phyloP scores from a whole-genome alignment of 2,797 vertebrate genomes.

The Periophthalmus magnuspinnatus region DNA sequence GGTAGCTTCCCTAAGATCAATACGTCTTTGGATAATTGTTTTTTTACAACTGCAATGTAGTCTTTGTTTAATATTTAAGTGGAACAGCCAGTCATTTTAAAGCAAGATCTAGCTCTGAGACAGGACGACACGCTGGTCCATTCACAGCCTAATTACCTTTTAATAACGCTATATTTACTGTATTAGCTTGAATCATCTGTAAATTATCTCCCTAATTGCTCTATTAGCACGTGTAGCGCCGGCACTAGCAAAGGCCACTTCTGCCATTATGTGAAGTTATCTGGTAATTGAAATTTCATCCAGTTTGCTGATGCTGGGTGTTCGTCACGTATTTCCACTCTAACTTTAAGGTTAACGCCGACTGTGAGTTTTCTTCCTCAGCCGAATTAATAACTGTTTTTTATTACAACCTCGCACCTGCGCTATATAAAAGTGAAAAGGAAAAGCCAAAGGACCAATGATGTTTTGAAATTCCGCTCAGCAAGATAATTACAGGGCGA shows the following conservation, averaged over 20 bases:
- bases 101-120: conserved; percentile 11
- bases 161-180: conserved; percentile 70
- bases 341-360: conserved; percentile 59
- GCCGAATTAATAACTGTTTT: conserved; percentile 49
- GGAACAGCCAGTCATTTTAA: conserved; percentile 11
- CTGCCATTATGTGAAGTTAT: conserved; percentile 66
- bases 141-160: conserved; percentile 57
- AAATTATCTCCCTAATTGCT: conserved; percentile 71
- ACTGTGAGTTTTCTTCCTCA: conserved; percentile 56
- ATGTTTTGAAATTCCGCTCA: conserved; percentile 51
- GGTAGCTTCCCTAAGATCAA: no score
- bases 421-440: conserved; percentile 32
- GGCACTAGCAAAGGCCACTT: conserved; percentile 57
- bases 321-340: conserved; percentile 42
- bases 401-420: conserved; percentile 50
- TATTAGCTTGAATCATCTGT: conserved; percentile 69
- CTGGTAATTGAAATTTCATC: conserved; percentile 61
- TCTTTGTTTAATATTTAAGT: neutral
- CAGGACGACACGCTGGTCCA: conserved; percentile 32
- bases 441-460: conserved; percentile 40
- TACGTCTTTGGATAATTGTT: neutral
- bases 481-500: conserved; percentile 70
- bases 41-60: neutral
- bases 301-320: conserved; percentile 36
- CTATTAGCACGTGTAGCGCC: conserved; percentile 65